A percentile compares a stretch with the other conserved stretches of the same genome.
Evolutionary conservation across 1,140 invertebrate species (phyloP).

Genomic region (Drosophila neocordata): DNA sequence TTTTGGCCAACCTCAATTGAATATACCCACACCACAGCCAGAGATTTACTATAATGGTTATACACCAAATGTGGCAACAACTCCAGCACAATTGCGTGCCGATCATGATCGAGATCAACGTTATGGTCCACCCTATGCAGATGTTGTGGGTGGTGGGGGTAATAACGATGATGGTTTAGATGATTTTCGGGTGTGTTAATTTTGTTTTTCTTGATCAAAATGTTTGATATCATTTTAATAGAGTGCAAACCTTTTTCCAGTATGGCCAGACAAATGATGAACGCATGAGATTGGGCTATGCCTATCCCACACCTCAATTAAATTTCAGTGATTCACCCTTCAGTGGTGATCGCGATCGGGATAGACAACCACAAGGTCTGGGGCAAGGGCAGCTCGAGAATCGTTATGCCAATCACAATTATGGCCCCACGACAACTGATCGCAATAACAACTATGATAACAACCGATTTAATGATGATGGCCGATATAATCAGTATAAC

Average conservation of each 20-base stretch:
- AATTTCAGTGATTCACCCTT: constrained; percentile 78
- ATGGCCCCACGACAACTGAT: constrained; percentile 56
- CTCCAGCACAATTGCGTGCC: constrained; percentile 60
- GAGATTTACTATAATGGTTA: constrained; percentile 74
- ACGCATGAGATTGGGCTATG: constrained; percentile 71
- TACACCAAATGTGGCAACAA: constrained; percentile 68
- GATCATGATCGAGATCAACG: constrained; percentile 75
- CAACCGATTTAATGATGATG: constrained; percentile 15
- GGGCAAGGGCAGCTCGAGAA: constrained; percentile 27
- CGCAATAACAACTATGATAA: constrained; percentile 51
- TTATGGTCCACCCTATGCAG: constrained; percentile 77
- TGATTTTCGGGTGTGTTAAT: constrained; percentile 73
- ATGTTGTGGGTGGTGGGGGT: constrained; percentile 34
- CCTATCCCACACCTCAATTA: constrained; percentile 52
- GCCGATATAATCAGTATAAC: constrained; percentile 52
- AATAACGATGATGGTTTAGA: constrained; percentile 65
- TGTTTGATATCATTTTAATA: neutral
- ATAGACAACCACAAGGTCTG: neutral
- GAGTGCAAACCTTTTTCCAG: constrained; percentile 44
- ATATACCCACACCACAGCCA: constrained; percentile 83
- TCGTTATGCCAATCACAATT: constrained; percentile 67
- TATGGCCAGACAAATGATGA: constrained; percentile 78
- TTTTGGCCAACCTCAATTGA: constrained; percentile 83
- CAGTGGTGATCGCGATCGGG: constrained; percentile 37
- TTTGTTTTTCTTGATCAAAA: neutral